Evolutionary conservation across 2,797 vertebrate genomes (phyloP).

Genomic region (Micropoecilia bifurca): DNA sequence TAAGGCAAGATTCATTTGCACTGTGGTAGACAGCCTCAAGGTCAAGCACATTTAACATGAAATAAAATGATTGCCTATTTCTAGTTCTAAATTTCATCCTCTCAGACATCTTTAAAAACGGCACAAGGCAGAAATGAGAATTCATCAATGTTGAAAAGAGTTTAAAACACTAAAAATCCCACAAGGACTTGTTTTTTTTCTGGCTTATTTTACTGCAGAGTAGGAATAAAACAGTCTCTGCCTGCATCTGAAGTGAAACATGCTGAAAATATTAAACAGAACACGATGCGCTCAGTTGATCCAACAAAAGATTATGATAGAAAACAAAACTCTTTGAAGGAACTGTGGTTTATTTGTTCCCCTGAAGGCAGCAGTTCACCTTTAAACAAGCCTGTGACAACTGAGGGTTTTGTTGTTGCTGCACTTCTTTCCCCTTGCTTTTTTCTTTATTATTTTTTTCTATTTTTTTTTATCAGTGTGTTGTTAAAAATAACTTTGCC

Average conservation of each 20-base stretch:
- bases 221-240: conserved; percentile 13
- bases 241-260: conserved; percentile 40
- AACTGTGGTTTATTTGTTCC: conserved; percentile 54
- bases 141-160: conserved; percentile 13
- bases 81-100: conserved; percentile 1
- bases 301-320: conserved; percentile 52
- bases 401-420: conserved; percentile 44
- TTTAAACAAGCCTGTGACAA: conserved; percentile 47
- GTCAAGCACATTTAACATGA: not conserved
- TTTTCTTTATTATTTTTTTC: not conserved
- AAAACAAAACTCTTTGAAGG: conserved; percentile 54
- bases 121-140: not conserved
- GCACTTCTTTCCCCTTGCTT: not conserved
- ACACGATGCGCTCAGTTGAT: conserved; percentile 42
- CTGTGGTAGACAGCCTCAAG: not conserved
- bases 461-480: conserved; percentile 38
- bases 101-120: not conserved
- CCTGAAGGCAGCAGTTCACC: conserved; percentile 61
- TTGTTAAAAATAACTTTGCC: conserved; percentile 55
- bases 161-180: conserved; percentile 27
- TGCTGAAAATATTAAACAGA: conserved; percentile 37
- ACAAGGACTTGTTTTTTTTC: conserved; percentile 9
- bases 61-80: not conserved
- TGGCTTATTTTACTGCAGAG: conserved; percentile 29
- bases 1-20: not conserved